Evolutionary conservation across 2,888 invertebrate species (phyloP), one percentile per base, ranked within the genome.

Genomic region (Diarsia brunnea): DNA sequence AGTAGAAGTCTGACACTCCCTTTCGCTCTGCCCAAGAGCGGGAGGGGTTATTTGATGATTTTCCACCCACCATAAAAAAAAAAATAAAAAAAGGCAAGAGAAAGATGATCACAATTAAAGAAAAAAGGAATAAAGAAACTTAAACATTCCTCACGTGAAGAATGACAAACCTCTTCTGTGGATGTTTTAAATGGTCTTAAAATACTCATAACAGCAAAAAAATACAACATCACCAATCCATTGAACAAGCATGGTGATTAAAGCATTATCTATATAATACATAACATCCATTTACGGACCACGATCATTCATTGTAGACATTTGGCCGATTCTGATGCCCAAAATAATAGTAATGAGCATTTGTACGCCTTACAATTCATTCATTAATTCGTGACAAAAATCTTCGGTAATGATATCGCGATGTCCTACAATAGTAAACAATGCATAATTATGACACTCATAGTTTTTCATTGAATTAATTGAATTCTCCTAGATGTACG

Each of bases 281-380:
- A 74, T 60, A 64, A 49, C 19, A 31, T 7, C 21, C 19, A 58
- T 38, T 64, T 55, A 21, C 31, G 27, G 47, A 47, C 12, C 63
- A 47, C 51, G 16, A 68, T 53, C 49, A 81, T 47, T 58, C 43
- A 68, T 31, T 31, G 72, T 47, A 79, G 4, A 21, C 38, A 60
- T 31, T 19, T 21, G 27, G 21, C 58, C 38, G 43, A 60, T 82
- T 27, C 69, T 14, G 58, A 53, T 51, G 14, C 51, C 68, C 31
- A 51, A 51, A 75, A 58, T 45, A 63, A 64, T 53, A 82, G n/a
- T 69, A 82, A 65, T 53, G 53, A 69, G 47, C 31, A 69, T 75
- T 75, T 82, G 76, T 81, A 65, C 68, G 51, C 51, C 47, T 16
- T 21, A 49, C 58, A 47, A 53, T 60, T 49, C 38, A 47, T 82